Percentiles rank a stretch among this genome's conserved stretches.
Conservation (phyloP, 2,113 vertebrate genomes). For the Pedetes capensis region DNA sequence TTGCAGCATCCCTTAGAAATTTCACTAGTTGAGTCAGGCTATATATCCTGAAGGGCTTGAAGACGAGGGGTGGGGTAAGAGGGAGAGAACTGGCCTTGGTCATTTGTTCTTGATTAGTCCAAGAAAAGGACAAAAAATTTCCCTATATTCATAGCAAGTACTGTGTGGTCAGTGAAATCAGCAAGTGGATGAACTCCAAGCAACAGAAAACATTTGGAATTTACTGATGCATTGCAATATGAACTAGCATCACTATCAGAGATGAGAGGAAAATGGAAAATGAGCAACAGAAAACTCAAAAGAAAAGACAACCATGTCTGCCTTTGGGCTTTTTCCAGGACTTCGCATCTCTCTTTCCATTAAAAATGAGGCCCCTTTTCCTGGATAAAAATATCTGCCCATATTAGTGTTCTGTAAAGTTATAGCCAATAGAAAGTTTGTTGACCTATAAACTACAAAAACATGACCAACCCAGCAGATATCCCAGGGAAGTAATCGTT, state of each 20-base stretch:
- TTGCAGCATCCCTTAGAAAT: neutral
- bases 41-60: neutral
- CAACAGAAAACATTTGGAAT: neutral
- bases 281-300: neutral
- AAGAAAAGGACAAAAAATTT: neutral
- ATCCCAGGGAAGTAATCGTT: neutral
- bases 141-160: neutral
- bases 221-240: neutral
- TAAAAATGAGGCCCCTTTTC: neutral
- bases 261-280: neutral
- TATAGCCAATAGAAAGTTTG: neutral
- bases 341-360: neutral
- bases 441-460: neutral
- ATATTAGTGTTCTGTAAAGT: neutral
- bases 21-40: neutral
- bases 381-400: neutral
- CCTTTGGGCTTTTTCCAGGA: neutral
- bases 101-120: neutral
- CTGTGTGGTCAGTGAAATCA: neutral
- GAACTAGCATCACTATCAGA: neutral
- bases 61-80: neutral
- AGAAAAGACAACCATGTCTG: neutral
- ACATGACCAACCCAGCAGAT: neutral
- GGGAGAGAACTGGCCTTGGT: neutral
- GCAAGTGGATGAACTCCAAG: neutral